Percentiles rank a stretch among this genome's conserved stretches.
These are phyloP conservation scores for Larimichthys polyactis DNA, from an alignment of 2,113 vertebrate genomes.

Conservation along the genomic window DNA sequence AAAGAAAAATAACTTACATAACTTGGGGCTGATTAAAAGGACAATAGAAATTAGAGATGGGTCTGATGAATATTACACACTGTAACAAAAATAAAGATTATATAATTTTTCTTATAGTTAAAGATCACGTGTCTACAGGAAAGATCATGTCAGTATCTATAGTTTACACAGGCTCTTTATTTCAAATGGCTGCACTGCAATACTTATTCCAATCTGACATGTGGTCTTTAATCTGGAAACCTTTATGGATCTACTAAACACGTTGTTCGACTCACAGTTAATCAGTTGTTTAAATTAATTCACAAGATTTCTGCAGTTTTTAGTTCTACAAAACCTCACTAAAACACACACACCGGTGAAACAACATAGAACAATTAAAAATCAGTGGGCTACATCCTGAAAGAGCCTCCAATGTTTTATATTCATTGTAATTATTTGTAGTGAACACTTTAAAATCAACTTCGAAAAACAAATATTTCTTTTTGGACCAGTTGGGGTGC, in stretches of 20 bases:
- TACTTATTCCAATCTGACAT: not conserved
- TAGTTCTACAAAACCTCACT: not conserved
- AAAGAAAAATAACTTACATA: not conserved
- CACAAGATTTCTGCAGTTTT: no score
- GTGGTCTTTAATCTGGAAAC: no score
- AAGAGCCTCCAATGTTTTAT: not conserved
- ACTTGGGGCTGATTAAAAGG: not conserved
- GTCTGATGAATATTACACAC: not conserved
- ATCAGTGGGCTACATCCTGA: not conserved
- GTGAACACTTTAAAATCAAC: not conserved
- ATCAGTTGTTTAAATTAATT: no score
- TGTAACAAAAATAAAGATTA: not conserved
- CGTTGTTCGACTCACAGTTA: no score
- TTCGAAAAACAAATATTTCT: not conserved
- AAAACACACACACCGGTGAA: no score
- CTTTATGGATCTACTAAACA: no score
- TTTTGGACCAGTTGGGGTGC: constrained; percentile 27
- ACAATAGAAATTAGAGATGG: not conserved
- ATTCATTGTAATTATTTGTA: not conserved
- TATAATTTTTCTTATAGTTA: not conserved
- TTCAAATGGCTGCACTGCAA: constrained; percentile 28
- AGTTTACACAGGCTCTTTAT: no score
- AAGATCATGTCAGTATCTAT: not conserved
- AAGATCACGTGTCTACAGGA: not conserved
- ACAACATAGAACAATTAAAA: not conserved